Evolutionary conservation across 2,888 invertebrate genomes (phyloP).

Genomic region (Heliconius charithonia): DNA sequence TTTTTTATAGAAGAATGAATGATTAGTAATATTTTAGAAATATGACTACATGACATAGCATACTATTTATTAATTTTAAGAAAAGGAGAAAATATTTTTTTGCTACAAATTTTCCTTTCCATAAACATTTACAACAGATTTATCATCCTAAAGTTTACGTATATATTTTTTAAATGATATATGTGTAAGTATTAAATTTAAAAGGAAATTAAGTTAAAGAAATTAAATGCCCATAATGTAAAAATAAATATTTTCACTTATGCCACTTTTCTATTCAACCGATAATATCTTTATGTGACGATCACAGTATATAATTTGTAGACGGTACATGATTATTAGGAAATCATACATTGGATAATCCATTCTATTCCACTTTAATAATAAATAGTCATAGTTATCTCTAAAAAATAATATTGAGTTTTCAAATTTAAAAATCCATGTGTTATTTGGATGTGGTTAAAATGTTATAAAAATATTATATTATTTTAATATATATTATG

Average conservation of each 20-base stretch:
- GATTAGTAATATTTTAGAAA: no score
- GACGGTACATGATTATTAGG: background rate
- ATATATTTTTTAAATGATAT: no score
- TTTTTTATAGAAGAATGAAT: no score
- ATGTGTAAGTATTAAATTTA: background rate
- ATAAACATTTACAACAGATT: background rate
- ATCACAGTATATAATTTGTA: background rate
- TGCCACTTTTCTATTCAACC: background rate
- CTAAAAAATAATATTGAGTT: background rate
- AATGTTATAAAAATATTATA: slow-evolving; percentile 13
- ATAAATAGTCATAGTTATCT: background rate
- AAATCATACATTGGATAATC: background rate
- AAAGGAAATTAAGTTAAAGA: background rate
- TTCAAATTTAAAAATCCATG: background rate
- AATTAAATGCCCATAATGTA: background rate
- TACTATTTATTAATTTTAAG: no score
- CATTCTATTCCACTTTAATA: background rate
- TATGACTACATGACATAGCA: no score
- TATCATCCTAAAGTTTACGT: no score
- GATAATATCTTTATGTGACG: background rate
- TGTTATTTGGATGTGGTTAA: slow-evolving; percentile 8
- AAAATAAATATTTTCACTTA: background rate
- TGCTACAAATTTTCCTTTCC: background rate
- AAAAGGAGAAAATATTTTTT: background rate
- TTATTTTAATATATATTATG: background rate